Evolutionary conservation across 2,113 vertebrate genomes (phyloP).

Genomic region (Centropristis striata): DNA sequence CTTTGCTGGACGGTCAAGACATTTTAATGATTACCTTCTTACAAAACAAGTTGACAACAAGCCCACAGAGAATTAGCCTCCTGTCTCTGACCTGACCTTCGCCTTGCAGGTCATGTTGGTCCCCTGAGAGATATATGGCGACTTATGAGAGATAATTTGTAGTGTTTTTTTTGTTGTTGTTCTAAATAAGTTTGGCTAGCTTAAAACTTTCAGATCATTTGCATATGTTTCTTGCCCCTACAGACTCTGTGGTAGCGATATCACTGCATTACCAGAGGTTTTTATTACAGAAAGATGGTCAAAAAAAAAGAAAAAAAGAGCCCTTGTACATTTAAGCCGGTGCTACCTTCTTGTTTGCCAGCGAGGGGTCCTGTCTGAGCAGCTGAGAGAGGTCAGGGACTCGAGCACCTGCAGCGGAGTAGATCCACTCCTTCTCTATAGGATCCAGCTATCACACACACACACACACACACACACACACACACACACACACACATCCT

Average conservation of each 20-base stretch:
- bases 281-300: too few species aligned
- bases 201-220: not conserved
- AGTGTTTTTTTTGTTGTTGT: too few species aligned
- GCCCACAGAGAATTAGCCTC: not conserved
- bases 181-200: not conserved
- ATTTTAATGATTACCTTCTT: not conserved
- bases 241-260: not conserved
- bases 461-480: conserved; percentile 36
- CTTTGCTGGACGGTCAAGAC: not conserved
- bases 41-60: not conserved
- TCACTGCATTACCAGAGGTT: not conserved
- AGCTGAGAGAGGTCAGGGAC: conserved; percentile 84
- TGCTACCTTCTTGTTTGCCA: conserved; percentile 87
- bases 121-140: not conserved
- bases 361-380: conserved; percentile 83
- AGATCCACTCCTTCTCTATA: conserved; percentile 88
- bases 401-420: conserved; percentile 84
- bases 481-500: conserved; percentile 17
- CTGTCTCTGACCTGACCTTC: not conserved
- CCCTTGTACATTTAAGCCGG: not conserved
- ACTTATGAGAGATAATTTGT: not conserved
- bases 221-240: not conserved
- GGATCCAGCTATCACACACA: conserved; percentile 82
- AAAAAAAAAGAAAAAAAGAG: not conserved
- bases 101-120: not conserved